Evolutionary conservation across 2,888 invertebrate species (phyloP).

Genomic region (Tetramorium bicarinatum): DNA sequence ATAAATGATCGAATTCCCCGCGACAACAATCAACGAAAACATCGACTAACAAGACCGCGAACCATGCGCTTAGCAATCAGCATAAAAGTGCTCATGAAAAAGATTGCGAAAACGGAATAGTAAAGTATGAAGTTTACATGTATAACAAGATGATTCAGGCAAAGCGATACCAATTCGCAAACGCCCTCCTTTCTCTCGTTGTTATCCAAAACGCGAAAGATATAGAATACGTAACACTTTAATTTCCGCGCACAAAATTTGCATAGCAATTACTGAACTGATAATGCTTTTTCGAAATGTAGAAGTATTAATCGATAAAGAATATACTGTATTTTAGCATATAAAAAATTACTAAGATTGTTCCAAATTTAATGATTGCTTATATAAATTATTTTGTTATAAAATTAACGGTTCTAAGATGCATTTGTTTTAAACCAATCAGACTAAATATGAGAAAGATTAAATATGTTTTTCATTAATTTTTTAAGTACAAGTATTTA

Average conservation of each 20-base stretch:
- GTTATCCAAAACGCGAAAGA: background rate
- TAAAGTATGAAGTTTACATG: conserved; percentile 27
- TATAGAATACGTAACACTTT: background rate
- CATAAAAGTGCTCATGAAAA: conserved; percentile 3
- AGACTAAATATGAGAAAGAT: background rate
- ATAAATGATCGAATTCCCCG: background rate
- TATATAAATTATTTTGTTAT: background rate
- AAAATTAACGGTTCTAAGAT: background rate
- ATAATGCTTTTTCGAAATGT: background rate
- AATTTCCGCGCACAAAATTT: conserved; percentile 9
- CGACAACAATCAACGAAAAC: background rate
- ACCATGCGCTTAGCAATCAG: background rate
- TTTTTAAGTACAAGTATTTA: background rate
- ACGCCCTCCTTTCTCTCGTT: background rate
- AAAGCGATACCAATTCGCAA: background rate
- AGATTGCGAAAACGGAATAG: conserved; percentile 28
- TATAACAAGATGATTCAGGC: background rate
- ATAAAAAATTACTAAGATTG: background rate
- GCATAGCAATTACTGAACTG: background rate
- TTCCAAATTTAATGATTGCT: background rate
- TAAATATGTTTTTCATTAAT: background rate
- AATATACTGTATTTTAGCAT: background rate
- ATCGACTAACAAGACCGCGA: conserved; percentile 17
- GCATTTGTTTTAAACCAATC: background rate
- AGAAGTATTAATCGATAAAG: background rate